These are phyloP conservation scores for Xiphophorus birchmanni DNA, from an alignment of 2,797 vertebrate genomes.

Conservation along the genomic window DNA sequence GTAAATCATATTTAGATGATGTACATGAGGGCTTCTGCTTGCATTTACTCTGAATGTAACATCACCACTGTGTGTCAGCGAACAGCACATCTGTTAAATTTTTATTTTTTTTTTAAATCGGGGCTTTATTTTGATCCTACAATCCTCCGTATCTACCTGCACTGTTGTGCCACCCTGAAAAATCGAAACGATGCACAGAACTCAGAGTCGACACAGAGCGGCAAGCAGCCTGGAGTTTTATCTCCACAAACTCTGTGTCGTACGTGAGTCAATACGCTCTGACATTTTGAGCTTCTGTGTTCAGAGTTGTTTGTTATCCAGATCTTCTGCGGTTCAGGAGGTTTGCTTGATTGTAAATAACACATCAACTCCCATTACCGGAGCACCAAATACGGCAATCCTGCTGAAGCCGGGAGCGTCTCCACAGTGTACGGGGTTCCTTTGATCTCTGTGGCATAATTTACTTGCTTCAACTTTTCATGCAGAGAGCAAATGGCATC, in stretches of 20 bases:
- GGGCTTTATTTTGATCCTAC: neutral
- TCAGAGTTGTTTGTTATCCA: neutral
- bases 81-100: neutral
- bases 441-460: conserved; percentile 12
- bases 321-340: neutral
- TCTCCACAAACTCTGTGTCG: neutral
- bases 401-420: neutral
- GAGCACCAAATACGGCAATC: neutral
- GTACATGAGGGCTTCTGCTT: neutral
- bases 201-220: neutral
- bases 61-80: neutral
- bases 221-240: neutral
- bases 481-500: conserved; percentile 4
- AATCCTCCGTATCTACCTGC: neutral
- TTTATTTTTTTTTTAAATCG: too few species aligned
- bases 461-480: neutral
- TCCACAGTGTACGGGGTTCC: neutral
- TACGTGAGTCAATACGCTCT: neutral
- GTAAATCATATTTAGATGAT: neutral
- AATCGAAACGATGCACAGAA: neutral
- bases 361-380: neutral
- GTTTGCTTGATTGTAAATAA: conserved; percentile 3
- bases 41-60: neutral
- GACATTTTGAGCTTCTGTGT: conserved; percentile 1
- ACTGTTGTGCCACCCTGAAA: neutral